Evolutionary conservation across 2,113 vertebrate genomes (phyloP).

Genomic region (Cynopterus brachyotis): DNA sequence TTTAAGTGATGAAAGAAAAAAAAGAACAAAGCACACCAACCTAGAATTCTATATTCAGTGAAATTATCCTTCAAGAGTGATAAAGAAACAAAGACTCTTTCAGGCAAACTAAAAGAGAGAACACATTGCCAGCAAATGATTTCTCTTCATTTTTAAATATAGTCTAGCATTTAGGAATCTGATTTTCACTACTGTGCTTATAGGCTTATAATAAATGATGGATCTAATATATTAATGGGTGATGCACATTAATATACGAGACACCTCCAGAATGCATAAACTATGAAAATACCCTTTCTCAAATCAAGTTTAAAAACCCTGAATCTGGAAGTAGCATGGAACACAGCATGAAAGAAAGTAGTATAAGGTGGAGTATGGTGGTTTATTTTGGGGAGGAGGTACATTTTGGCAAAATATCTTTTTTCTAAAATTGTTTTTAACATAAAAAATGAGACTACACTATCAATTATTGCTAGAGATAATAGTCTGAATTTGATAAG

Average conservation of each 20-base stretch:
- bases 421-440: background rate
- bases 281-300: background rate
- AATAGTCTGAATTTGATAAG: background rate
- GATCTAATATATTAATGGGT: background rate
- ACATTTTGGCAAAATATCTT: background rate
- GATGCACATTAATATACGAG: background rate
- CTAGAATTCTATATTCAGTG: background rate
- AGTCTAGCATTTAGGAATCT: background rate
- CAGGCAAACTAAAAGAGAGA: background rate
- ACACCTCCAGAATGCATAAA: background rate
- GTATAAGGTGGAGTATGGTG: background rate
- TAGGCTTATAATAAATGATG: background rate
- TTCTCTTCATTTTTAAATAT: background rate
- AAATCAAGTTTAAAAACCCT: background rate
- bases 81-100: slow-evolving; percentile 1
- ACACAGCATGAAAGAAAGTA: background rate
- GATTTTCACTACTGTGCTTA: background rate
- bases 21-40: background rate
- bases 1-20: background rate
- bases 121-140: background rate
- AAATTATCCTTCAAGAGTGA: background rate
- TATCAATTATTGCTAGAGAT: background rate
- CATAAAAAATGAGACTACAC: background rate
- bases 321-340: background rate
- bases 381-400: background rate